These are phyloP conservation scores for Apis dorsata DNA, from an alignment of 1,140 invertebrate genomes.

Conservation along the genomic window DNA sequence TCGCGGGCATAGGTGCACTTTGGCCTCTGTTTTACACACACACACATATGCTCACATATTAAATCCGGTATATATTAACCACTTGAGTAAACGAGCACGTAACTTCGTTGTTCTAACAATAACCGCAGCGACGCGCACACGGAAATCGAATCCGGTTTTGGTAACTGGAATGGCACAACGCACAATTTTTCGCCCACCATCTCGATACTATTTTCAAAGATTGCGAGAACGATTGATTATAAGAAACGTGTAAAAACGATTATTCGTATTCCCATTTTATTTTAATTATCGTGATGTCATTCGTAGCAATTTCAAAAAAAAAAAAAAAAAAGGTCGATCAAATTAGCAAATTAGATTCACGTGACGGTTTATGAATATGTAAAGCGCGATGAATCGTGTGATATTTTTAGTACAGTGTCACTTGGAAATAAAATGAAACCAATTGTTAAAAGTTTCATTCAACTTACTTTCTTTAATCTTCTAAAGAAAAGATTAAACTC, in stretches of 20 bases:
- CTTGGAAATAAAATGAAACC: too few species aligned
- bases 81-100: conserved; percentile 52
- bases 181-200: conserved; percentile 9
- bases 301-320: background rate
- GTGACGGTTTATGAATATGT: too few species aligned
- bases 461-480: too few species aligned
- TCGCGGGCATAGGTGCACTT: conserved; percentile 54
- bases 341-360: too few species aligned
- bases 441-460: too few species aligned
- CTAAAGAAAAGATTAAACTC: too few species aligned
- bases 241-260: too few species aligned
- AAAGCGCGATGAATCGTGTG: too few species aligned
- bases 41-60: background rate
- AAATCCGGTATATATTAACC: conserved; percentile 40
- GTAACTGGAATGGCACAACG: conserved; percentile 22
- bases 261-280: too few species aligned
- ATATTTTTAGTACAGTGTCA: too few species aligned
- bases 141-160: conserved; percentile 39
- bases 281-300: too few species aligned
- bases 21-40: conserved; percentile 47
- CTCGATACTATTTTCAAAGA: background rate
- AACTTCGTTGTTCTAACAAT: conserved; percentile 56
- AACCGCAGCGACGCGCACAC: conserved; percentile 27
- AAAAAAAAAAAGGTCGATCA: too few species aligned
- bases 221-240: background rate